Percentiles rank a stretch among this genome's conserved stretches.
These are phyloP conservation scores for Pollachius pollachius DNA, from an alignment of 2,113 vertebrate genomes.

Conservation along the genomic window DNA sequence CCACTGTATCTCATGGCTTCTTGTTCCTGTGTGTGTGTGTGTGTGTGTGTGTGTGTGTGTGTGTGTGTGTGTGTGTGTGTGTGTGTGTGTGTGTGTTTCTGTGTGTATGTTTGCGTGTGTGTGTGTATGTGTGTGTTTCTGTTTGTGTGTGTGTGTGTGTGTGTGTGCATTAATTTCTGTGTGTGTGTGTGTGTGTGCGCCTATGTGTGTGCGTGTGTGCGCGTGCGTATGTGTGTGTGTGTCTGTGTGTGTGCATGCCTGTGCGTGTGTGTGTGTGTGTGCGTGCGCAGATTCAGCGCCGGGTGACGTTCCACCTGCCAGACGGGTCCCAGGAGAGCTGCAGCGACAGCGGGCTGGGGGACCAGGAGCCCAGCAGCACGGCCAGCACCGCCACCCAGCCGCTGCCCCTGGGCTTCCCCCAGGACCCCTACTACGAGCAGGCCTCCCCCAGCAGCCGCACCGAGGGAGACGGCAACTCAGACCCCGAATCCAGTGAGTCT, in stretches of 20 bases:
- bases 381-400: conserved; percentile 78
- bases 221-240: too few species aligned
- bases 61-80: too few species aligned
- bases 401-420: conserved; percentile 85
- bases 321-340: conserved; percentile 95
- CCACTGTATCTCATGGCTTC: too few species aligned
- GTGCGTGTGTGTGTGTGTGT: neutral
- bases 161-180: conserved; percentile 51
- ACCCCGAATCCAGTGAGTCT: conserved; percentile 96
- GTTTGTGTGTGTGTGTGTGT: neutral
- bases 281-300: conserved; percentile 83
- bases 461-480: conserved; percentile 96
- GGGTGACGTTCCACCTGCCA: conserved; percentile 95
- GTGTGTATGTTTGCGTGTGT: too few species aligned
- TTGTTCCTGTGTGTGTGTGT: too few species aligned
- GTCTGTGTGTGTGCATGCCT: too few species aligned
- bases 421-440: conserved; percentile 91
- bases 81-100: too few species aligned
- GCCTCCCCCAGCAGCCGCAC: conserved; percentile 90
- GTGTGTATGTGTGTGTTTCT: too few species aligned
- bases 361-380: conserved; percentile 78
- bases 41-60: too few species aligned
- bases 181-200: too few species aligned
- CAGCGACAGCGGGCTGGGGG: conserved; percentile 88
- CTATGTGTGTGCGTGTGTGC: too few species aligned